A percentile compares a stretch with the other conserved stretches of the same genome.
These are phyloP conservation scores for Uromys caudimaculatus DNA, from an alignment of 2,797 vertebrate species.

Conservation along the genomic window DNA sequence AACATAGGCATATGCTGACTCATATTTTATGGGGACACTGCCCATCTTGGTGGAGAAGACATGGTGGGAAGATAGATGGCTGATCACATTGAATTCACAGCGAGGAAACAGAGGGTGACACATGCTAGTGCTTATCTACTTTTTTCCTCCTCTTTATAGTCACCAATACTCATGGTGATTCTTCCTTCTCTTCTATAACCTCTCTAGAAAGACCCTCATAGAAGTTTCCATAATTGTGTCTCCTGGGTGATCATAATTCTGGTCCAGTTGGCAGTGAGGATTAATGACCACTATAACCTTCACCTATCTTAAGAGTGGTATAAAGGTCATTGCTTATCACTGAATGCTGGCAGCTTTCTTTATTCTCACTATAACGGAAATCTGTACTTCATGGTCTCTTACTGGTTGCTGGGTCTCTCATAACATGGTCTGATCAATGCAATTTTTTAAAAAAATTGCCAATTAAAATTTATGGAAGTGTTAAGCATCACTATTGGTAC, in stretches of 20 bases:
- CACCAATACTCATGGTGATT: not conserved
- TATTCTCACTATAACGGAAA: not conserved
- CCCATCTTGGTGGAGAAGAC: too few species aligned
- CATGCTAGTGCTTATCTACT: too few species aligned
- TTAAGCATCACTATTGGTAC: too few species aligned
- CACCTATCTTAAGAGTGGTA: not conserved
- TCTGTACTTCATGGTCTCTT: not conserved
- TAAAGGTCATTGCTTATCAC: not conserved
- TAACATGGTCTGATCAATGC: not conserved
- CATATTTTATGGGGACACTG: not conserved
- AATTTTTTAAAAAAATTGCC: not conserved
- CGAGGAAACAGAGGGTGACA: not conserved
- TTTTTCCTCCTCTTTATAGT: not conserved
- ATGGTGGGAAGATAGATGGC: not conserved
- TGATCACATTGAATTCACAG: not conserved
- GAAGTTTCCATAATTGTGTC: not conserved
- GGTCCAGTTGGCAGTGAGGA: not conserved
- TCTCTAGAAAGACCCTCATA: not conserved
- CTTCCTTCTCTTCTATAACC: not conserved
- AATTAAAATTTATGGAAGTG: not conserved
- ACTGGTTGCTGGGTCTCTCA: not conserved
- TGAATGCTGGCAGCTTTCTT: not conserved
- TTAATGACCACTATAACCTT: not conserved
- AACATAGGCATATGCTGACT: too few species aligned
- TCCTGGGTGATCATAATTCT: not conserved